These are phyloP conservation scores for Anguilla megastoma DNA, from an alignment of 2,797 vertebrate genomes.

Conservation along the genomic window DNA sequence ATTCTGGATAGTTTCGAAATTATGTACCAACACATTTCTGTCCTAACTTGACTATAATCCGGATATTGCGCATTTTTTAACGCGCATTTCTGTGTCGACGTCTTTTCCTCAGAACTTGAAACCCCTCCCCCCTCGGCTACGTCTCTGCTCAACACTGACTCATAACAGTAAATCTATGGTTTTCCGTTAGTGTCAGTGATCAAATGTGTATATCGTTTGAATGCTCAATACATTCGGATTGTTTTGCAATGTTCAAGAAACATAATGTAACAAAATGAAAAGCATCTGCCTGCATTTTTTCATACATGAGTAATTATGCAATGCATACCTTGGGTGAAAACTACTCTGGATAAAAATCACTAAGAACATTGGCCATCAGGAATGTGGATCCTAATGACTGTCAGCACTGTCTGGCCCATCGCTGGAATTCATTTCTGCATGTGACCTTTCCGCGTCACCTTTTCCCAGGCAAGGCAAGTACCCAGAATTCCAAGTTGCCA, in stretches of 20 bases:
- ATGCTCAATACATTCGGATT: not conserved
- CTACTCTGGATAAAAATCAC: not conserved
- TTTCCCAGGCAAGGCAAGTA: not conserved
- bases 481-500: constrained; percentile 52
- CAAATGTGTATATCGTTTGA: too few relatives aligned
- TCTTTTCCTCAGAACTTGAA: too few relatives aligned
- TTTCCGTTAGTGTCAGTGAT: too few relatives aligned
- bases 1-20: too few relatives aligned
- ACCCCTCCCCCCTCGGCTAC: too few relatives aligned
- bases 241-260: not conserved
- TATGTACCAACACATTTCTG: too few relatives aligned
- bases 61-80: too few relatives aligned
- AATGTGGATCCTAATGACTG: not conserved
- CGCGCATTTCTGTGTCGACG: too few relatives aligned
- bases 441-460: not conserved
- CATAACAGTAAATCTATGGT: too few relatives aligned
- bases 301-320: not conserved
- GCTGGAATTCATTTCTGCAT: not conserved
- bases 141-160: too few relatives aligned
- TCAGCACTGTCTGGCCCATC: not conserved
- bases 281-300: not conserved
- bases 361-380: not conserved
- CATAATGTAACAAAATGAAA: not conserved
- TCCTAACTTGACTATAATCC: too few relatives aligned
- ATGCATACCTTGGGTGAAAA: not conserved